These are phyloP conservation scores for Otolemur crassicaudatus DNA, from an alignment of 2,797 vertebrate species.

Conservation along the genomic window DNA sequence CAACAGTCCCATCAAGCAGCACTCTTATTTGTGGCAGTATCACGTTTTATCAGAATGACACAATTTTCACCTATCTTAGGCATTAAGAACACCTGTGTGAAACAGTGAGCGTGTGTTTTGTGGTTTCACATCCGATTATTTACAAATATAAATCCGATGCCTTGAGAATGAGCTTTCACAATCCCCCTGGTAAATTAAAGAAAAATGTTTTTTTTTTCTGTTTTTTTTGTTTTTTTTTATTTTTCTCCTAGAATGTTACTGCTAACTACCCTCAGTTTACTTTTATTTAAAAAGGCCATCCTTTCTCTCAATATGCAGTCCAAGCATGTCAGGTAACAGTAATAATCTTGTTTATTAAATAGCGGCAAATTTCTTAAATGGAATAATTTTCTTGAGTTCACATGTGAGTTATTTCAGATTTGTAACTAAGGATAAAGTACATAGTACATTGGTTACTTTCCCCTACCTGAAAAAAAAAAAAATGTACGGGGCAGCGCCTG, in stretches of 20 bases:
- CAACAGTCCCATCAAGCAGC: neutral
- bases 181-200: neutral
- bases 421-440: neutral
- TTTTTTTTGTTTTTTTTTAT: too few relatives aligned
- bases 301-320: neutral
- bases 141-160: neutral
- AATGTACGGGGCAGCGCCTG: neutral
- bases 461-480: constrained; percentile 11
- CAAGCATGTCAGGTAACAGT: neutral
- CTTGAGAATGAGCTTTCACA: neutral
- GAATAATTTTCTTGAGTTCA: neutral
- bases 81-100: neutral
- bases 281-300: neutral
- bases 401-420: constrained; percentile 7
- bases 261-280: neutral
- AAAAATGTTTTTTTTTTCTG: neutral
- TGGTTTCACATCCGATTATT: neutral
- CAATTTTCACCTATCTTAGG: neutral
- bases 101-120: neutral
- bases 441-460: neutral
- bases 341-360: constrained; percentile 15
- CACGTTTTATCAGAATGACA: neutral
- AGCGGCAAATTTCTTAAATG: neutral
- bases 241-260: neutral
- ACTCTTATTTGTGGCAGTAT: neutral